phyloP scores from a whole-genome alignment of 1,140 invertebrate genomes.

The Tigriopus japonicus region DNA sequence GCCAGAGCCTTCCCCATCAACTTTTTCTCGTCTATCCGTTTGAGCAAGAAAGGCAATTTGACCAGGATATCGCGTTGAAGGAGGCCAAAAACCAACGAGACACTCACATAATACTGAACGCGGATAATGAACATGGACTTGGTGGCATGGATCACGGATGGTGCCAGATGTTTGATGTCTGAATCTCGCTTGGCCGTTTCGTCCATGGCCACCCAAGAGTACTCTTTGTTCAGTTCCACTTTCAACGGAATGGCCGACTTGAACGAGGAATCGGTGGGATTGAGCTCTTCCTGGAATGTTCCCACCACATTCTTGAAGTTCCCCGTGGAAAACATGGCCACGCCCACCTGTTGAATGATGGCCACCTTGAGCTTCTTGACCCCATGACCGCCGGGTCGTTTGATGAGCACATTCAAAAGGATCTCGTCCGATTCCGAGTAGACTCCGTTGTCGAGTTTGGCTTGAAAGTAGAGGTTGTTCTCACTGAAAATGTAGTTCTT shows the following conservation, averaged over 20 bases:
- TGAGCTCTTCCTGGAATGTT: background rate
- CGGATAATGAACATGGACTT: conserved; percentile 2
- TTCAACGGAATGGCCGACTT: background rate
- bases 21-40: background rate
- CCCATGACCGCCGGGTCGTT: background rate
- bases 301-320: conserved; percentile 57
- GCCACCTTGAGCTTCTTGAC: conserved; percentile 7
- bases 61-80: background rate
- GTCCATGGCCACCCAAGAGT: conserved; percentile 2
- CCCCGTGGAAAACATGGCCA: conserved; percentile 95
- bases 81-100: background rate
- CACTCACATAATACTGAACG: conserved; percentile 3
- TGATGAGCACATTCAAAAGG: background rate
- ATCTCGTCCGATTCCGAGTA: background rate
- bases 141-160: background rate
- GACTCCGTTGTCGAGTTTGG: background rate
- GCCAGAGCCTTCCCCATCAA: too few relatives aligned
- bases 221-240: background rate
- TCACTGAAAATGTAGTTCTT: background rate
- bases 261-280: background rate
- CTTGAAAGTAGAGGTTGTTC: background rate
- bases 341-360: conserved; percentile 44
- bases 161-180: background rate
- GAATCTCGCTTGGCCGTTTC: background rate
- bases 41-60: conserved; percentile 7